Conservation (phyloP, 2,888 invertebrate species). For the Eumerus sabulonum region DNA sequence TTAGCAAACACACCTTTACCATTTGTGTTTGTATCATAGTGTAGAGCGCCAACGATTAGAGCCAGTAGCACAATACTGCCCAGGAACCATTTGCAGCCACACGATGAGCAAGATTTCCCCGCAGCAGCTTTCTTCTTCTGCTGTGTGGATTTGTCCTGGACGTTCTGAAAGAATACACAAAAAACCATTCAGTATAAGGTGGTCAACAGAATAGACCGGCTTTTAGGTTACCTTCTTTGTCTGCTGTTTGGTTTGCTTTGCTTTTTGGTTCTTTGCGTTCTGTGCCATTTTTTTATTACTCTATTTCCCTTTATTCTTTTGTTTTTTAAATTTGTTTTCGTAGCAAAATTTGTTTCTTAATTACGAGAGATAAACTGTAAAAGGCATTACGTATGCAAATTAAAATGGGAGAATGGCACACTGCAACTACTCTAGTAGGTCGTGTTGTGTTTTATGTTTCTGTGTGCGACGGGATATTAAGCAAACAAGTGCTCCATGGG, state of each 20-base stretch:
- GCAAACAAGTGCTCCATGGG: conserved; percentile 7
- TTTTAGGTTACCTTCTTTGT: conserved; percentile 75
- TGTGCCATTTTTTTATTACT: conserved; percentile 79
- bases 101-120: conserved; percentile 73
- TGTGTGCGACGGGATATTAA: conserved; percentile 5
- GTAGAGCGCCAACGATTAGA: conserved; percentile 82
- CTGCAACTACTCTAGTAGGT: too few relatives aligned
- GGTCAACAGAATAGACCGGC: background rate
- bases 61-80: conserved; percentile 83
- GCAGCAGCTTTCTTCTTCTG: conserved; percentile 75
- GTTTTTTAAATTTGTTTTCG: too few relatives aligned
- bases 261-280: conserved; percentile 77
- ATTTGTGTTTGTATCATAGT: conserved; percentile 84
- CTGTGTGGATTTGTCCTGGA: conserved; percentile 75
- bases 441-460: too few relatives aligned
- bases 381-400: conserved; percentile 2
- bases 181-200: background rate
- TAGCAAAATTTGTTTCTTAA: conserved; percentile 52
- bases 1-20: conserved; percentile 85
- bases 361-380: conserved; percentile 51
- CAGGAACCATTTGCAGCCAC: conserved; percentile 83
- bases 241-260: conserved; percentile 77
- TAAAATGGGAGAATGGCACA: background rate
- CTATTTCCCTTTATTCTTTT: conserved; percentile 40
- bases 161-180: conserved; percentile 71